phyloP scores from a whole-genome alignment of 2,797 vertebrate genomes.

The Protosalanx chinensis region DNA sequence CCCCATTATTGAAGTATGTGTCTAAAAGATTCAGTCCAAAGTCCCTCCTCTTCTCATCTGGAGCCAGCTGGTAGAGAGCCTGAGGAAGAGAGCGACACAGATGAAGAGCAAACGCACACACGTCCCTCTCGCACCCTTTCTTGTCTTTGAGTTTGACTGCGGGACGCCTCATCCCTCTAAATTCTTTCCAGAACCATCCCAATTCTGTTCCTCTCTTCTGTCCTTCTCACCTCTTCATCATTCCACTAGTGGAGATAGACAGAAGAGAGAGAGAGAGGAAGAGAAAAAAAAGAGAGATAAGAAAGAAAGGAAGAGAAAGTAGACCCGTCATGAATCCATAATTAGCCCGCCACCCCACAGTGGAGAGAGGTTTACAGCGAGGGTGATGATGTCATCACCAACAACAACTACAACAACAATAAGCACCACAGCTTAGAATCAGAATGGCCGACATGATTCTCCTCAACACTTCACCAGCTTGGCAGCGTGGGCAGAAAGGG shows the following conservation, averaged over 20 bases:
- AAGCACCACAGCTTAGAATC: slow-evolving; percentile 6
- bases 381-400: slow-evolving; percentile 7
- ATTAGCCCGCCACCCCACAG: slow-evolving; percentile 16
- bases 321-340: background rate
- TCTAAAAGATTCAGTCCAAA: slow-evolving; percentile 81
- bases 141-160: background rate
- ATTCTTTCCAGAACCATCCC: slow-evolving; percentile 40
- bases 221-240: slow-evolving; percentile 15
- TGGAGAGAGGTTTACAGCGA: background rate
- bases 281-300: slow-evolving; percentile 38
- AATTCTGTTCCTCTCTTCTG: slow-evolving; percentile 1
- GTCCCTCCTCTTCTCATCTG: slow-evolving; percentile 83
- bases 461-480: slow-evolving; percentile 10
- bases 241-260: background rate
- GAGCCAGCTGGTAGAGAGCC: slow-evolving; percentile 86
- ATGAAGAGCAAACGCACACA: slow-evolving; percentile 23
- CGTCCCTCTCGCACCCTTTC: background rate
- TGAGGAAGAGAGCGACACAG: slow-evolving; percentile 38
- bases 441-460: slow-evolving; percentile 19
- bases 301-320: slow-evolving; percentile 8
- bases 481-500: background rate
- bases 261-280: slow-evolving; percentile 6
- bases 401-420: slow-evolving; percentile 6
- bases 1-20: slow-evolving; percentile 86
- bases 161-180: background rate